Base-by-base conservation (phyloP, 1,140 invertebrate species). In the Orchestia grillus region DNA sequence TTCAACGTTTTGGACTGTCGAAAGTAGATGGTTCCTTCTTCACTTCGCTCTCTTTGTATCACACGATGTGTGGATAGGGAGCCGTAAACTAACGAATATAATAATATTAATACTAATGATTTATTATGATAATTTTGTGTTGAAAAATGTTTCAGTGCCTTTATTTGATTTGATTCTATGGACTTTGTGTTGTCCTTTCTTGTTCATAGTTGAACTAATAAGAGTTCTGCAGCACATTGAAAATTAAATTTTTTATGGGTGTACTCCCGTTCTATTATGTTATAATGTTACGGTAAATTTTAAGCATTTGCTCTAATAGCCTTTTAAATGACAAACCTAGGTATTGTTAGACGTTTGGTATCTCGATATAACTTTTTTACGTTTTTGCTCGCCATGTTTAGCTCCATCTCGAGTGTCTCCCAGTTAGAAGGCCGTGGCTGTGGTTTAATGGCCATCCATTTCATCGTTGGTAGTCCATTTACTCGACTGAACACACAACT, bases 401-500 rank as follows among this genome's bases (percentile, higher is more conserved):
- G 15, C 62, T 77, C 3, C 62, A 77, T 77, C 62, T 53, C 62
- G 62, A 77, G 62, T 77, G 28, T 77, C 62, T 77, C 62, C 28
- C 88, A 90, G 88, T 42, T 42, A 44, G 43, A 90, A 42, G 23
- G 88, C 42, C 41, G 88, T 44, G 15, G 87, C n/a, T 8, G 88
- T 44, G n/a, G 88, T 90, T 90, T 42, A 44, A 42, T 41, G 41
- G 36, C 43, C 88, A 90, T 90, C 43, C 88, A 44, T 90, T 90
- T 90, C 88, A 90, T 44, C 88, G 88, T 44, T 90, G 88, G 43
- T 90, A 44, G 88, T 90, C 88, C 88, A 90, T 90, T 90, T 90
- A 90, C 88, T 90, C 88, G 88, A 41, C 88, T 90, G 28, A 90
- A 90, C 88, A 90, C 43, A 90, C 88, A 90, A 90, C 88, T 90